Base-by-base conservation (phyloP, 2,888 invertebrate species). In the Proisotoma minuta region DNA sequence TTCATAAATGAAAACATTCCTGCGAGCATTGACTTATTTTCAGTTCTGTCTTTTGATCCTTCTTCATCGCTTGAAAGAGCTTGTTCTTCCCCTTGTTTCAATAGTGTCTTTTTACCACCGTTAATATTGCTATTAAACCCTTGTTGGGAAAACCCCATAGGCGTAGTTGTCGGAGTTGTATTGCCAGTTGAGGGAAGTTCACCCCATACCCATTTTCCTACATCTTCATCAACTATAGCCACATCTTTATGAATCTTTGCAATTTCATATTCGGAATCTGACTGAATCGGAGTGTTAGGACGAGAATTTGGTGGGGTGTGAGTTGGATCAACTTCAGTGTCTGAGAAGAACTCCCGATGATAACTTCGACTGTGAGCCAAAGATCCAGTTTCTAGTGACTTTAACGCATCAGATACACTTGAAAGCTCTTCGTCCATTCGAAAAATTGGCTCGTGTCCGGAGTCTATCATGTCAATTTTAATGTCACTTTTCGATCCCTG, bases 1-100 rank as follows among this genome's bases (percentile, higher is more conserved):
- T 88, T 86, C 88, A 95, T 95, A 79, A 95, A 95, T 71, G 90
- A 89, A 78, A 95, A 89, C 88, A 96, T 89, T 74, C 89, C 89
- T 76, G 90, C 88, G 68, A 94, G 82, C 83, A 92, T 90, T 43
- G 92, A 92, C 68, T 70, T 70, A 39, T 69, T 73, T 43, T 63
- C 68, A 22, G 67, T 66, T 43, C 65, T 52, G 20, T 65, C 63
- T 47, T 67, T 68, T 22, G 63, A 56, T 57, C 61, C 72, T 67
- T 83, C 82, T 70, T 83, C 83, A 72, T 83, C 77, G 59, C 74
- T 75, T 18, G 74, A 73, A 1, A 73, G 49, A 24, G 70, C 69
- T n/a, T 71, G 71, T 43, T 74, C 74, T 18, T 39, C 60, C 59
- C 15, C 43, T 56, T 3, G 43, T 43, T 43, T 43, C 4, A 20